Base-by-base conservation (phyloP, 1,140 invertebrate genomes). In the Cylas formicarius region DNA sequence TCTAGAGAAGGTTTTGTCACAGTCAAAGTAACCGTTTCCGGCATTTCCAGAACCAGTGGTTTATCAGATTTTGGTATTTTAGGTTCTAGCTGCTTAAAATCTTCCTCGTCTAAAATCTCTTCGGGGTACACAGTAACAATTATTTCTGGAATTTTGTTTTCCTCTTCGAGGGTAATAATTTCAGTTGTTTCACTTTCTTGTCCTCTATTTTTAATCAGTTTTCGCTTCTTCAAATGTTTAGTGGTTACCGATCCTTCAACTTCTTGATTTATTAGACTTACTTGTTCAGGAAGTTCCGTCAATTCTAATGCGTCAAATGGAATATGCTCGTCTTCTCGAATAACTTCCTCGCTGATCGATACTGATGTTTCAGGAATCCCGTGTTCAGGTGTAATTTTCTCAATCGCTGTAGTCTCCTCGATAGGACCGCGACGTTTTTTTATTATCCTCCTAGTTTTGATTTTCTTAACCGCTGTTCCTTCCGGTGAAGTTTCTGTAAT, bases 171-270 rank as follows among this genome's bases (percentile, higher is more conserved):
- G 2, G 53, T 63, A 0, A 60, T 47, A 28, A 63, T 60, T 51
- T 61, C 55, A 7, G 58, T 61, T 4, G 57, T 51, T 48, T 61
- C 52, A 55, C 47, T 44, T 63, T 68, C 4, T 2, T 32, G 14
- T 10, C 68, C 70, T 22, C 63, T 65, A 4, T 60, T 61, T 42
- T 68, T 71, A 10, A 66, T 71, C 26, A 64, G 61, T 48, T 11
- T 65, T 59, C 36, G 31, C 52, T 60, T 67, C 28, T 54, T 59
- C 10, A 60, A 41, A 7, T 52, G 34, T 34, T 58, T 64, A 16
- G 60, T 60, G 0, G 56, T 57, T 0, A 63, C 44, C 13, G 49
- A 54, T 10, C 49, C 60, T 13, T 49, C 47, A 28, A 44, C 45
- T 13, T 44, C 33, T 14, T 24, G 21, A 19, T 62, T 45, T 0